Conservation (phyloP, 2,113 vertebrate species). For the Alethe castanea region DNA sequence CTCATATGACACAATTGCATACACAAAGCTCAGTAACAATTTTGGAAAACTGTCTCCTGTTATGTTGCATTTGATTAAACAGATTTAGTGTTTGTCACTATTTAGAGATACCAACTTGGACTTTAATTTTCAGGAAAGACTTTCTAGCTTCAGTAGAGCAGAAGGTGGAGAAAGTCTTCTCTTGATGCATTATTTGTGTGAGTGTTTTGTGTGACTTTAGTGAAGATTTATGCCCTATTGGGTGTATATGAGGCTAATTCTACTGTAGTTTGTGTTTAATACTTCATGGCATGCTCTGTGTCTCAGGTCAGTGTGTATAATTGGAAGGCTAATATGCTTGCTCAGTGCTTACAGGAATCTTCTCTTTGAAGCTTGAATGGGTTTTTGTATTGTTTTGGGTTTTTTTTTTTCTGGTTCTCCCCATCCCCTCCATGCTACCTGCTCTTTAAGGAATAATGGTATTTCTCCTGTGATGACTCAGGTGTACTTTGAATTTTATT, state of each 20-base stretch:
- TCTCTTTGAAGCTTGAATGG: constrained; percentile 1
- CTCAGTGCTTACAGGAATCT: background rate
- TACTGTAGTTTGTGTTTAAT: background rate
- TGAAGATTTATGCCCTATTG: background rate
- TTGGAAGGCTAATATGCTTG: background rate
- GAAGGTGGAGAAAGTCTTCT: background rate
- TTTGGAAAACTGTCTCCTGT: background rate
- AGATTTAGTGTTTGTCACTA: background rate
- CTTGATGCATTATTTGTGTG: background rate
- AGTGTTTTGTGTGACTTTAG: background rate
- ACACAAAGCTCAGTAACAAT: background rate
- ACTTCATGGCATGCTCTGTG: background rate
- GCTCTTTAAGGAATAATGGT: constrained; percentile 13
- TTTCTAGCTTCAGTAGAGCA: background rate
- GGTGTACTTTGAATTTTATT: constrained; percentile 3
- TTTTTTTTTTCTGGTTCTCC: background rate
- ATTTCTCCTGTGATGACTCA: constrained; percentile 17
- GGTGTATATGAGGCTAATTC: background rate
- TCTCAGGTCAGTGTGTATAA: background rate
- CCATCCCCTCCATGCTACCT: background rate
- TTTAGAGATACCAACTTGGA: background rate
- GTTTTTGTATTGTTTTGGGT: accelerated
- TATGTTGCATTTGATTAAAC: background rate
- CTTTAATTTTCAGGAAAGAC: background rate
- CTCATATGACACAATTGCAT: background rate